Base-by-base conservation (phyloP, 2,797 vertebrate species). In the Coregonus sp. region DNA sequence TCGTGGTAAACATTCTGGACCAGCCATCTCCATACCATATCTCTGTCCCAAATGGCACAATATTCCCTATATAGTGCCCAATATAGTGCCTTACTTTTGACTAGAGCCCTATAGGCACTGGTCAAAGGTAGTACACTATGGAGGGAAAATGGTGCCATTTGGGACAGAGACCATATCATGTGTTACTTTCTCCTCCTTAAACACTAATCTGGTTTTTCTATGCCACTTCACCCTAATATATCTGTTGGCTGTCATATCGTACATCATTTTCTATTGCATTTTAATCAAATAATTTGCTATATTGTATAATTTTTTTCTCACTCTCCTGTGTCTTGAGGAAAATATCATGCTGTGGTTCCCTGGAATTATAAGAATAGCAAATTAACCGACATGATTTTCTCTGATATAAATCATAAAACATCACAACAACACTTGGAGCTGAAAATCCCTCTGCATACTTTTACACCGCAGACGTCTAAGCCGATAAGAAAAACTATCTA, bases 341-440 rank as follows among this genome's bases (percentile, higher is more conserved):
- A 25, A 12, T 12, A 56, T 16, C 70, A 72, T 18, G 47, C 66
- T 29, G 3, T 4, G 16, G 25, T 72, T 29, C 25, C 25, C 50
- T 12, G 20, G n/a, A 72, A 29, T 11, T 29, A 14, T 29, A 25
- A 72, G 25, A 52, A 5, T 51, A 54, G 78, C 52, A 15, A 79
- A 80, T 69, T 51, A 47, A 80, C 68, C 75, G 52, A 72, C 73
- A 56, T 75, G 65, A 56, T 29, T 75, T 70, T 73, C 25, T n/a
- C 76, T 37, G 59, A 1, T 82, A 86, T 79, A 82, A 66, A 87
- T 89, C 81, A 83, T 80, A 89, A 74, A 86, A 86, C 70, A 90
- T 54, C 72, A 85, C 0, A 50, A 33, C 80, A 25, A 14, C 75
- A 68, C 63, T 66, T 18, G 52, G 54, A 35, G 25, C 73, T 29